Percentiles rank a stretch among this genome's conserved stretches.
Conservation (phyloP, 1,140 invertebrate genomes). For the Samia ricini region DNA sequence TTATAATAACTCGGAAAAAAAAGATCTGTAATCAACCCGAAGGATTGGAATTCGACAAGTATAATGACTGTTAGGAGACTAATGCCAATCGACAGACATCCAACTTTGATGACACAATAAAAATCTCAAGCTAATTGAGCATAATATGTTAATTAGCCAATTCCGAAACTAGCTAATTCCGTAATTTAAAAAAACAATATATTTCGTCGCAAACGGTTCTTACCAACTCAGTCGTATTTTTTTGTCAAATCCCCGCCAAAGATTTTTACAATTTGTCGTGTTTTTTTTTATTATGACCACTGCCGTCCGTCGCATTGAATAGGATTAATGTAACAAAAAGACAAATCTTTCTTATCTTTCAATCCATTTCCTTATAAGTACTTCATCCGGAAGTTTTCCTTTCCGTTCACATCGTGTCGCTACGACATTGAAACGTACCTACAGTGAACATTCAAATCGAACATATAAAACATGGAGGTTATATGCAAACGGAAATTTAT, state of each 20-base stretch:
- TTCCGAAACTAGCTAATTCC: too few species aligned
- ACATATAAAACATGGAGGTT: neutral
- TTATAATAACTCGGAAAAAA: too few species aligned
- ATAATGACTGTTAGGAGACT: too few species aligned
- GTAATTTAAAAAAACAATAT: neutral
- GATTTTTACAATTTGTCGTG: neutral
- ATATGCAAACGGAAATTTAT: neutral
- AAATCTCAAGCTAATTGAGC: too few species aligned
- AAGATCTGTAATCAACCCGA: too few species aligned
- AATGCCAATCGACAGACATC: too few species aligned
- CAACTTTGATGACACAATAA: too few species aligned
- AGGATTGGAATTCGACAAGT: too few species aligned
- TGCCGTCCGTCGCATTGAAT: neutral
- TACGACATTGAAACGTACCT: neutral
- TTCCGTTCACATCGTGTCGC: neutral
- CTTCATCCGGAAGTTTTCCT: neutral
- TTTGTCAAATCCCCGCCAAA: neutral
- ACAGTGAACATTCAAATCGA: neutral
- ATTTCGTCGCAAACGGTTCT: neutral
- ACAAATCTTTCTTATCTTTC: neutral
- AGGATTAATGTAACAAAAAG: neutral
- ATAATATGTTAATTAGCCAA: too few species aligned
- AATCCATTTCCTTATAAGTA: neutral
- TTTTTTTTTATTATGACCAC: neutral
- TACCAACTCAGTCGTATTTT: neutral